Base-by-base conservation (phyloP, 2,797 vertebrate species). In the Pelochelys cantorii region DNA sequence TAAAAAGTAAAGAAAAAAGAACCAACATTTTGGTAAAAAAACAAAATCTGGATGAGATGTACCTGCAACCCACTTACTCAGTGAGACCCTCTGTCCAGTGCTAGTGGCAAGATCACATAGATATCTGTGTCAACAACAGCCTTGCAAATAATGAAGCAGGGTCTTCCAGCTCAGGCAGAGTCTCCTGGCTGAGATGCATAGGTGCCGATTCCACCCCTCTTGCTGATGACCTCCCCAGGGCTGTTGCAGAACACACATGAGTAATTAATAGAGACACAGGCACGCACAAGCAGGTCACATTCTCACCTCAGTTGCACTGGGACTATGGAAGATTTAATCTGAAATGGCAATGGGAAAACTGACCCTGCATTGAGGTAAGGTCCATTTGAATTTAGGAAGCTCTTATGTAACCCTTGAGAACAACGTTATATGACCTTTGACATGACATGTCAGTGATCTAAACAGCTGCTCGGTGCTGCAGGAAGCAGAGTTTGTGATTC, bases 401-500 rank as follows among this genome's bases (percentile, higher is more conserved):
- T 65, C 60, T 65, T 14, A 65, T 65, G 79, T 59, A 1, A 11
- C 62, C 34, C n/a, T 27, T 11, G 8, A 12, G 15, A 54, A 4
- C 2, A 10, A 4, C 11, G 3, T 79, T 75, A 34, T 88, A 20
- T 55, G 83, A 80, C 18, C 25, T 37, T 83, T 11, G 20, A 34
- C 55, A 25, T 29, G 11, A 10, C 25, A 62, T 27, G 12, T 25
- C 59, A 60, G 27, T 60, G 59, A 5, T 62, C 22, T 59, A 23
- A 23, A 59, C 23, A 59, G 22, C 42, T 48, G 29, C 1, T 0
- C 12, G 68, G 31, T 2, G 34, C 29, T 20, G 78, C 55, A 29
- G 20, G 25, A 14, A 34, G 5, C 13, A 0, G 0, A 53, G 22
- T 0, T 29, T 59, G 10, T 23, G 22, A 59, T 25, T 59, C 60